These are phyloP conservation scores for Labeo rohita DNA, from an alignment of 2,113 vertebrate species.

Conservation along the genomic window DNA sequence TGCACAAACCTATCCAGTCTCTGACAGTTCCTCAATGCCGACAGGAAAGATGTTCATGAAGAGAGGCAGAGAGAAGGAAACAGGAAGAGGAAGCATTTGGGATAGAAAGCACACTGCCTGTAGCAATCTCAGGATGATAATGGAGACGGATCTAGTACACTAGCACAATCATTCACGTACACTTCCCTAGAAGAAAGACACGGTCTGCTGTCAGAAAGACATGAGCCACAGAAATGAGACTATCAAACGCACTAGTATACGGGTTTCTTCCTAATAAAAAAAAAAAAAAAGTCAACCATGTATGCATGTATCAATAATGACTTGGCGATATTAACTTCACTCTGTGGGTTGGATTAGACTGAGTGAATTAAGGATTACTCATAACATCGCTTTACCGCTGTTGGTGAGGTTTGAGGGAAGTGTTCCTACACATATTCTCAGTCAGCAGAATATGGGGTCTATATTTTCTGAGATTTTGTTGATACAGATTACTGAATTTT, in stretches of 20 bases:
- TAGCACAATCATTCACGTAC: background rate
- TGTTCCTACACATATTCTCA: no score
- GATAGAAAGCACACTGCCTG: slow-evolving; percentile 45
- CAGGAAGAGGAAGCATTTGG: slow-evolving; percentile 50
- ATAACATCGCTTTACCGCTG: no score
- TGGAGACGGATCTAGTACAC: background rate
- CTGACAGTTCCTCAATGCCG: background rate
- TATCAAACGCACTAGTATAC: background rate
- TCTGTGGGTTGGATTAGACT: no score
- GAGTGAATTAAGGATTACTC: no score
- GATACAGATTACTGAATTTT: no score
- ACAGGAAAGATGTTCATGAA: background rate
- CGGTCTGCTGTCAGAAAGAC: background rate
- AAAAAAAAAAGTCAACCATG: background rate
- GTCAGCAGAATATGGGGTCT: no score
- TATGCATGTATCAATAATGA: background rate
- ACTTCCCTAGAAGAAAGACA: background rate
- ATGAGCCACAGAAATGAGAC: background rate
- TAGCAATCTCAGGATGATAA: background rate
- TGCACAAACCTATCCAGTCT: background rate
- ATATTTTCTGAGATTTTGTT: no score
- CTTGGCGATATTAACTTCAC: no score
- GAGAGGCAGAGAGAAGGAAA: slow-evolving; percentile 17
- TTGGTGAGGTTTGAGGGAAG: no score
- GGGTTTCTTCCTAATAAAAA: background rate